A percentile compares a stretch with the other conserved stretches of the same genome.
Evolutionary conservation across 2,797 vertebrate genomes (phyloP).

Genomic region (Petrocephalus sullivani): DNA sequence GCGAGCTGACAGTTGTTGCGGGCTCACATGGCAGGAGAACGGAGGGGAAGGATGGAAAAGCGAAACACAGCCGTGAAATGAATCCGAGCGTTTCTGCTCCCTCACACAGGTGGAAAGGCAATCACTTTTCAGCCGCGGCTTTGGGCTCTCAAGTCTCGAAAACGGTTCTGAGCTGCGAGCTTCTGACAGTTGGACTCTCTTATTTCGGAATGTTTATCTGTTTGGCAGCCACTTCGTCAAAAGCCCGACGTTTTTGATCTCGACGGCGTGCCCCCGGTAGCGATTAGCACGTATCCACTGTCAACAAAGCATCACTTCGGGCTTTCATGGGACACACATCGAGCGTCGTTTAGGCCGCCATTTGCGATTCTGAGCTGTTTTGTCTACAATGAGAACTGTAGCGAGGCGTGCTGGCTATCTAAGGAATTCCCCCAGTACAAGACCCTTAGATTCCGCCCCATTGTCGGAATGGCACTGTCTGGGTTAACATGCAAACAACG

Average conservation of each 20-base stretch:
- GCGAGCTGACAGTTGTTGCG: constrained; percentile 21
- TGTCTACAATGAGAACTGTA: constrained; percentile 34
- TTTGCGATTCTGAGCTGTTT: constrained; percentile 5
- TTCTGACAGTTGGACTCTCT: too few species aligned
- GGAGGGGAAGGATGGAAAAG: constrained; percentile 1
- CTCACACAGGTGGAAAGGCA: constrained; percentile 11
- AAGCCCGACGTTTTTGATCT: neutral
- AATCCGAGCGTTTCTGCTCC: constrained; percentile 12
- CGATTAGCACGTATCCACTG: neutral
- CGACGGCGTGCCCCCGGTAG: neutral
- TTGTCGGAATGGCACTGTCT: constrained; percentile 60
- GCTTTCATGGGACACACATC: constrained; percentile 11
- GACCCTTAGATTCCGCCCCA: constrained; percentile 45
- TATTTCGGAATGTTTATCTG: constrained; percentile 12
- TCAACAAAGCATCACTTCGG: constrained; percentile 15
- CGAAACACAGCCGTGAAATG: constrained; percentile 9
- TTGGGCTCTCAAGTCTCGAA: neutral
- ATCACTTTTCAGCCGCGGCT: constrained; percentile 1
- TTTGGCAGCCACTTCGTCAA: neutral
- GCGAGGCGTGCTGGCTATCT: constrained; percentile 35
- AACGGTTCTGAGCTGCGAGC: neutral
- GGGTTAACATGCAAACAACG: constrained; percentile 54
- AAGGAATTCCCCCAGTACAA: constrained; percentile 48
- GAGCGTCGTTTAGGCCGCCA: constrained; percentile 10
- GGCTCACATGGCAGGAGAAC: neutral